phyloP scores from a whole-genome alignment of 2,113 vertebrate genomes.

The Phodopus roborovskii region DNA sequence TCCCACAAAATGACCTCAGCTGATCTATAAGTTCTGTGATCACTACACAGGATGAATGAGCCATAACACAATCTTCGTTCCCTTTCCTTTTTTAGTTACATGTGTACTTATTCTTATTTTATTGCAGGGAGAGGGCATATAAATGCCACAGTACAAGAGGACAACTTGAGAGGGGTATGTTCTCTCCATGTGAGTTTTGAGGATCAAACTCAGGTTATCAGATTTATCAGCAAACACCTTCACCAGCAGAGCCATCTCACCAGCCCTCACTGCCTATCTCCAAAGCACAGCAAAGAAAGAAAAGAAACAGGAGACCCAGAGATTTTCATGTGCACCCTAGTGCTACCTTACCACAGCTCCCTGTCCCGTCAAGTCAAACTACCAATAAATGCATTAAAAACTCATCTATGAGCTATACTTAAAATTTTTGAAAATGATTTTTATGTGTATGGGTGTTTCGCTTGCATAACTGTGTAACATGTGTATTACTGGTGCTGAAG shows the following conservation, averaged over 20 bases:
- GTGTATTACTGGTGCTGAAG: not conserved
- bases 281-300: not conserved
- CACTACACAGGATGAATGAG: constrained; percentile 41
- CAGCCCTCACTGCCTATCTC: not conserved
- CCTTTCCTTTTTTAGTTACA: not conserved
- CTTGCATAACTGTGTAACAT: not conserved
- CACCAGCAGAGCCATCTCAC: not conserved
- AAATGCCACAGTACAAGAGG: not conserved
- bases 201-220: not conserved
- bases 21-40: constrained; percentile 28
- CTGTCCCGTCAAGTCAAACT: not conserved
- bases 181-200: not conserved
- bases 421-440: not conserved
- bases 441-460: not conserved
- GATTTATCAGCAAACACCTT: not conserved
- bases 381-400: constrained; percentile 22
- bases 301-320: not conserved
- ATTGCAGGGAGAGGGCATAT: not conserved
- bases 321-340: not conserved
- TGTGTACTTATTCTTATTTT: not conserved
- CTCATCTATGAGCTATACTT: not conserved
- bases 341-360: not conserved
- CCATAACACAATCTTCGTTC: not conserved
- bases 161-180: not conserved
- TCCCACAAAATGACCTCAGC: constrained; percentile 39